Evolutionary conservation across 23 tunicate genomes (phyloP).

Genomic region (Oikopleura albicans): DNA sequence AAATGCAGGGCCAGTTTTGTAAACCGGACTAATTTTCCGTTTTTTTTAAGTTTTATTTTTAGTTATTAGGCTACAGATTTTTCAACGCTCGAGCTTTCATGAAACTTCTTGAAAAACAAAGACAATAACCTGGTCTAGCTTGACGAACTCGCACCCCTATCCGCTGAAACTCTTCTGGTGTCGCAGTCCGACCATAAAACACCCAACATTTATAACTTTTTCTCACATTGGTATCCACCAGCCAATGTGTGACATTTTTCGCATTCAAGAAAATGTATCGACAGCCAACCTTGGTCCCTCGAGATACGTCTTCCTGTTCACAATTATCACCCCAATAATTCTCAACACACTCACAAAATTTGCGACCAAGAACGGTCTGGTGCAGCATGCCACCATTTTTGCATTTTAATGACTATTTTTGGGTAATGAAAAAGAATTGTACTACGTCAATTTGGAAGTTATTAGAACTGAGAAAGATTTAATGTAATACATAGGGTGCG

Average conservation of each 20-base stretch:
- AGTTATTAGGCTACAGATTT: no score
- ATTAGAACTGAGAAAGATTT: no score
- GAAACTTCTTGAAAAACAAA: no score
- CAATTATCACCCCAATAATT: background rate
- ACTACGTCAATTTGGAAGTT: no score
- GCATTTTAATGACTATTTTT: no score
- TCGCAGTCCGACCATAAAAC: background rate
- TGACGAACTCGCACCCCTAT: background rate
- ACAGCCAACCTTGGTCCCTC: background rate
- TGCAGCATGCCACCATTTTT: background rate
- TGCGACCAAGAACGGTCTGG: background rate
- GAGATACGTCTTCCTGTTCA: background rate
- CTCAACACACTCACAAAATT: background rate
- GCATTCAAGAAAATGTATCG: background rate
- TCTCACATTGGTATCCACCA: background rate
- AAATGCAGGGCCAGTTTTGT: no score
- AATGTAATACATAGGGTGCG: no score
- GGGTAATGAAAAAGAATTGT: no score
- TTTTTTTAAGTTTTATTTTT: no score
- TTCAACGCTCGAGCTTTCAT: no score
- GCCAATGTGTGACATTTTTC: background rate
- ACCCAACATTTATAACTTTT: background rate
- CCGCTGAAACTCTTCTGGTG: background rate
- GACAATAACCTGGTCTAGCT: no score
- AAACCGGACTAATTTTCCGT: no score